Evolutionary conservation across 2,888 invertebrate species (phyloP), one percentile per base, ranked within the genome.

Genomic region (Drosophila niveifrons): DNA sequence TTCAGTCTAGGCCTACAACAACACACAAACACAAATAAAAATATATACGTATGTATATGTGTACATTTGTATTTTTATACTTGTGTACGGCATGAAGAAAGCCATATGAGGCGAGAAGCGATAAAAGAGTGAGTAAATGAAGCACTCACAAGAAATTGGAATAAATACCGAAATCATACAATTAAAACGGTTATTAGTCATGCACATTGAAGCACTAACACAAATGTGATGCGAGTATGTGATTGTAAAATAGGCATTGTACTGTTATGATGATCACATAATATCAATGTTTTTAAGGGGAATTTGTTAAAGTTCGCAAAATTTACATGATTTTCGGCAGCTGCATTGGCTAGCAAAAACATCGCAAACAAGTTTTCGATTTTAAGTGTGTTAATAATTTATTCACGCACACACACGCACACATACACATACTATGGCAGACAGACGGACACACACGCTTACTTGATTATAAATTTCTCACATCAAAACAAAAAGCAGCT

Each of bases 401-500:
- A 73, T 66, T 39, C 73, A 66, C 58, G 39, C 17, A 17, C 64
- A 50, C 31, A 46, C 2, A 17, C 13, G 36, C 15, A 56, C 34
- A 69, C 23, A 28, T 10, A 44, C 15, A 47, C 13, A 41, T 11
- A 23, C 23, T 23, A 23, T 6, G 10, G 29, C 23, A 53, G 47
- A 3, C 52, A 44, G 55, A 3, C 23, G 23, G 23, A 23, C 23
- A 18, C 48, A 56, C 63, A 47, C 63, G 65, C 56, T 55, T 58
- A 50, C 65, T 66, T 75, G 83, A 80, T 70, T 75, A 66, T 72
- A 65, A 51, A 83, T 81, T 76, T 69, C 72, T 55, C 70, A 61
- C 72, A 87, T 80, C 83, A 87, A 78, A 87, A 83, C 88, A 83
- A 83, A 84, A 84, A 83, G 85, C 83, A 83, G 83, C 83, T 83